Evolutionary conservation across 2,888 invertebrate species (phyloP), one percentile per base, ranked within the genome.

Genomic region (Leucozona laternaria): DNA sequence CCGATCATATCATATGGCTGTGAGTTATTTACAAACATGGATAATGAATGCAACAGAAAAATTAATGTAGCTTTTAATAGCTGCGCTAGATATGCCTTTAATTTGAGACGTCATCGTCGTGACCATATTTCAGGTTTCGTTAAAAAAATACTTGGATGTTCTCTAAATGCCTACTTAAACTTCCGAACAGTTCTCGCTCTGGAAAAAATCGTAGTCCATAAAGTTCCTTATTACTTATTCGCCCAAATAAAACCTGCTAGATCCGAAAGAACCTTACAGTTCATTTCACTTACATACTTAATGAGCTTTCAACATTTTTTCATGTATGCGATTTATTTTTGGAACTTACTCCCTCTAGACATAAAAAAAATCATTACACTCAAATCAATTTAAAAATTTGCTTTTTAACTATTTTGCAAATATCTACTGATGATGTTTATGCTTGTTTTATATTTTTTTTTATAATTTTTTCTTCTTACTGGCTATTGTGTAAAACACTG

Each of bases 161-260:
- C 64, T 20, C 25, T 66, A 20, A 20, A 50, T 22, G 31, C 37
- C 4, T 68, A 50, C 15, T n/a, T 68, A 11, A 53, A 37, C 31
- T 53, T 53, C 20, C 34, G 25, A 20, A 68, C 53, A 17, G 15
- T 50, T 53, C 34, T 68, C 17, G 20, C 53, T 15, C 53, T 50
- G 10, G 17, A 34, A 37, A 68, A 34, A 50, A 50, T 68, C 20
- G 34, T 68, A 13, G 15, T 13, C 13, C 37, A 50, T 15, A 48
- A 68, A 34, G 15, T 22, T 22, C 53, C 37, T n/a, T 15, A 7
- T 43, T 62, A 62, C n/a, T 45, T 37, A 34, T 68, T 68, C 28
- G 15, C 15, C 17, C 22, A 8, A 37, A 25, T 34, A 37, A 6
- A 37, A 15, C 17, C 20, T 68, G 68, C 15, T 8, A 17, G 22